Percentiles rank a stretch among this genome's conserved stretches.
phyloP scores from a whole-genome alignment of 2,113 vertebrate genomes.

The Ceuthmochares aereus region DNA sequence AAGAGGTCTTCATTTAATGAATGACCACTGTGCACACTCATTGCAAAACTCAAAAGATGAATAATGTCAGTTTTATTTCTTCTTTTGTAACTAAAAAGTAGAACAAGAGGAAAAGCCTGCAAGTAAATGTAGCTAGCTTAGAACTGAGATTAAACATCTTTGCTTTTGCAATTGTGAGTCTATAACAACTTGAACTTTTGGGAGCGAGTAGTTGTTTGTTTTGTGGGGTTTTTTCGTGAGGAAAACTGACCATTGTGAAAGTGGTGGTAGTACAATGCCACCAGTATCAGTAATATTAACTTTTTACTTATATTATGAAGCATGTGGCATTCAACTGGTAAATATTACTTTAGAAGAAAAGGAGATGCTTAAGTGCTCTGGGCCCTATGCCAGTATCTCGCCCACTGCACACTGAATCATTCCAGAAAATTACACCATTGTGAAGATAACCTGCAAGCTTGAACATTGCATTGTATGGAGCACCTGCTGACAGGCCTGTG shows the following conservation, averaged over 20 bases:
- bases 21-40: neutral
- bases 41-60: neutral
- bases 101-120: neutral
- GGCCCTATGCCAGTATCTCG: constrained; percentile 37
- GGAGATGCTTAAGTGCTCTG: constrained; percentile 6
- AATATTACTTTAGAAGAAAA: constrained; percentile 40
- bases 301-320: constrained; percentile 17
- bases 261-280: neutral
- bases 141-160: neutral
- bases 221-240: neutral
- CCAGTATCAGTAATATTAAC: neutral
- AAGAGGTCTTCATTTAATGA: neutral
- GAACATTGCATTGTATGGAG: constrained; percentile 12
- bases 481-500: constrained; percentile 36
- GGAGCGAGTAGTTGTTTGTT: neutral
- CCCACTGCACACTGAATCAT: constrained; percentile 24
- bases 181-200: neutral
- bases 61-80: neutral
- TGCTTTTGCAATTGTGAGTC: neutral
- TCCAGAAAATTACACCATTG: constrained; percentile 29
- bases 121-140: neutral
- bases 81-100: neutral
- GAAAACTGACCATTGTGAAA: neutral
- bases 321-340: constrained; percentile 34
- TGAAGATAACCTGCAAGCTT: constrained; percentile 30